A percentile compares a stretch with the other conserved stretches of the same genome.
phyloP scores from a whole-genome alignment of 2,113 vertebrate genomes.

The Elephas maximus region DNA sequence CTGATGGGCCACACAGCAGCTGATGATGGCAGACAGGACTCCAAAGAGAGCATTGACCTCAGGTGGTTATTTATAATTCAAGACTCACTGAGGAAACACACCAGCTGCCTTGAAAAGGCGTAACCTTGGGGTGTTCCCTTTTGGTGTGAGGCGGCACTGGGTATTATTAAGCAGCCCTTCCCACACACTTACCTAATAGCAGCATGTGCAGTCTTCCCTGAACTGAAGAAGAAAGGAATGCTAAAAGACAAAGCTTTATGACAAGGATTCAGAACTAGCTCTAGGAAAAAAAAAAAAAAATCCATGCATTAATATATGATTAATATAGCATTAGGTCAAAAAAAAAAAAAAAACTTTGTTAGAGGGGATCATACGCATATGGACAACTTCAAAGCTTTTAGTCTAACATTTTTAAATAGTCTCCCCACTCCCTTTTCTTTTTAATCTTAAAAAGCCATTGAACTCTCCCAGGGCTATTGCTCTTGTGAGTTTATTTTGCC shows the following conservation, averaged over 20 bases:
- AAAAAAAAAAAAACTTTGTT: background rate
- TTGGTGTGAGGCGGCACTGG: background rate
- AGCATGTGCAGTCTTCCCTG: background rate
- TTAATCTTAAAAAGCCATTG: background rate
- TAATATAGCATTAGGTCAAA: background rate
- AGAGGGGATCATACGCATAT: background rate
- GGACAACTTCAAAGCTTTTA: background rate
- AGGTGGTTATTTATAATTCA: slow-evolving; percentile 43
- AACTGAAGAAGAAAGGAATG: background rate
- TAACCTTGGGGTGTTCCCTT: background rate
- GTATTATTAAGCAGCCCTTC: background rate
- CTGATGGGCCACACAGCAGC: background rate
- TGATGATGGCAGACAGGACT: slow-evolving; percentile 29
- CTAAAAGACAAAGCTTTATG: background rate
- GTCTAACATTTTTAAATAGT: slow-evolving; percentile 24
- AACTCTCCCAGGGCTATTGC: slow-evolving; percentile 1
- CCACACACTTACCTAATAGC: background rate
- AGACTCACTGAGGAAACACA: background rate
- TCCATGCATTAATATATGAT: background rate
- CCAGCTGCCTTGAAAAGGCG: background rate
- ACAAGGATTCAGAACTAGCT: background rate
- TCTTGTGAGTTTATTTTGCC: slow-evolving; percentile 69
- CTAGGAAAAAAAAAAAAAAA: background rate
- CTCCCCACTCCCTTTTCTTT: too few relatives aligned
- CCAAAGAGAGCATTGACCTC: background rate